Percentiles rank a stretch among this genome's conserved stretches.
Evolutionary conservation across 2,797 vertebrate genomes (phyloP).

Genomic region (Alcedo quadribrachys): DNA sequence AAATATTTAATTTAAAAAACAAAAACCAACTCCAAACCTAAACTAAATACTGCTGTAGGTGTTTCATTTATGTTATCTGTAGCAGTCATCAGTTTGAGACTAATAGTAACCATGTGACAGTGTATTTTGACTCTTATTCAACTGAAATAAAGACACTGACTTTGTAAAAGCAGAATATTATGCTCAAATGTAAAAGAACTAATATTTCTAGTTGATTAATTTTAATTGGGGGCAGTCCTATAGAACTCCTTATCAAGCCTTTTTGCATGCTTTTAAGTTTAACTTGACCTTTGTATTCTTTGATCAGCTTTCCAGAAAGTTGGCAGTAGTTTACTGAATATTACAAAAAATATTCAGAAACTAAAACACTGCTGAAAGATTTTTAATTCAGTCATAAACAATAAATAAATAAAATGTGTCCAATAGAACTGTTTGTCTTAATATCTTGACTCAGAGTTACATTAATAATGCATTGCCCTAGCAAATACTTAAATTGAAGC

Average conservation of each 20-base stretch:
- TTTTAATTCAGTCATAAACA: background rate
- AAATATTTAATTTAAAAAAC: background rate
- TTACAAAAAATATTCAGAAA: background rate
- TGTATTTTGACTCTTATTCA: background rate
- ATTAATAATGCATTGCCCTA: background rate
- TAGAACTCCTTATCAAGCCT: background rate
- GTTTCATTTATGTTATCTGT: background rate
- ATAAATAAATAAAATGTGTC: background rate
- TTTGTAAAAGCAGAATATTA: background rate
- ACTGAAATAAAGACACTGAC: background rate
- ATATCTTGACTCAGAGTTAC: background rate
- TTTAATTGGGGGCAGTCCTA: background rate
- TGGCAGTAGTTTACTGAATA: background rate
- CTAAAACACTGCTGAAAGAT: background rate
- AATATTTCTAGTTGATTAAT: background rate
- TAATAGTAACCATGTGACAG: background rate
- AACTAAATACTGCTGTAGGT: background rate
- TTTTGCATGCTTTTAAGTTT: background rate
- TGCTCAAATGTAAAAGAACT: background rate
- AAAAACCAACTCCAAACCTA: background rate
- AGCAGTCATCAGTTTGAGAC: background rate
- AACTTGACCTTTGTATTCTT: background rate
- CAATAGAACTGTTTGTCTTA: background rate
- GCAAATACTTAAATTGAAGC: background rate
- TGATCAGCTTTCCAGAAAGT: background rate